Evolutionary conservation across 2,113 vertebrate species (phyloP).

Genomic region (Python bivittatus): DNA sequence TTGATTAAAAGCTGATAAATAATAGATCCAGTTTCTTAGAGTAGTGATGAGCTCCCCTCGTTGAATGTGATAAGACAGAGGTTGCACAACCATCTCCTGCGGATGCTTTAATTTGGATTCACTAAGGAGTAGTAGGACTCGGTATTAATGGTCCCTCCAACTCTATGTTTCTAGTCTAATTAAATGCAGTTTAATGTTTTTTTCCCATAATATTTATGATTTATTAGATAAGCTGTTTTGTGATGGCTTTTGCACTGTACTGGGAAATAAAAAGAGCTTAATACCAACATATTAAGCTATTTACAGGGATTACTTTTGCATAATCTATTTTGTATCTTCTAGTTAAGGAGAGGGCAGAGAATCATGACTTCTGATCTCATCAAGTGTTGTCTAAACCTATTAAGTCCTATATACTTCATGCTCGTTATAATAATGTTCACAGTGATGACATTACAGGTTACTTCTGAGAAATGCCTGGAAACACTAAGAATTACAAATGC

Average conservation of each 20-base stretch:
- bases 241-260: neutral
- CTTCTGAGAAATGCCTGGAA: neutral
- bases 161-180: neutral
- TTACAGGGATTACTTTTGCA: neutral
- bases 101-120: neutral
- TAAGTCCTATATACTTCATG: neutral
- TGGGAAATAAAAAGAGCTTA: neutral
- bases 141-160: neutral
- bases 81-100: neutral
- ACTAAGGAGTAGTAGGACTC: neutral
- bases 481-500: neutral
- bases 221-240: neutral
- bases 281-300: neutral
- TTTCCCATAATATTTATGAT: neutral
- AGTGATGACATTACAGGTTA: neutral
- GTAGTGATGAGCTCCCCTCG: neutral
- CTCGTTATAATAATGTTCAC: neutral
- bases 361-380: neutral
- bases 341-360: neutral
- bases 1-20: neutral
- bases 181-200: neutral
- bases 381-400: neutral
- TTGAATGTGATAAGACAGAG: neutral
- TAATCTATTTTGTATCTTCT: neutral
- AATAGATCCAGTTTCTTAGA: neutral